Evolutionary conservation across 2,113 vertebrate species (phyloP).

Genomic region (Natator depressus): DNA sequence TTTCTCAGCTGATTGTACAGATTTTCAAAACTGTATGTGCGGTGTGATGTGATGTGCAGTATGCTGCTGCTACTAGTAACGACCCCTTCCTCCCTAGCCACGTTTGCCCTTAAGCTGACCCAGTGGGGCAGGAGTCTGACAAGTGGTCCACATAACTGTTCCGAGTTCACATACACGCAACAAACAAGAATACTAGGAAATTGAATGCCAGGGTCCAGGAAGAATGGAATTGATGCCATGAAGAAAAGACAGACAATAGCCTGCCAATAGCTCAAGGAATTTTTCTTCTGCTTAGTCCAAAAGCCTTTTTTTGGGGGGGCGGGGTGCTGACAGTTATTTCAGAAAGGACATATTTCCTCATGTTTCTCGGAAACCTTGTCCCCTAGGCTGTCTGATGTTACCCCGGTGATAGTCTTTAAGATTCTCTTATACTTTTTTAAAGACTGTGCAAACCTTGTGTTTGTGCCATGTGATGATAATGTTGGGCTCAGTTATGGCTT

Average conservation of each 20-base stretch:
- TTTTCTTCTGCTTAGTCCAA: background rate
- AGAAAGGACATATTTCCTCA: background rate
- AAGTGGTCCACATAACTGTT: background rate
- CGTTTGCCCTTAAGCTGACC: background rate
- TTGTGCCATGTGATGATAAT: background rate
- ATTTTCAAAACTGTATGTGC: background rate
- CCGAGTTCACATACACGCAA: background rate
- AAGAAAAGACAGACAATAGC: background rate
- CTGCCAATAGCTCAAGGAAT: background rate
- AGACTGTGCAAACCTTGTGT: background rate
- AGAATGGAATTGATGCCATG: background rate
- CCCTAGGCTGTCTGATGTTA: background rate
- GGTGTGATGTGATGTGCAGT: background rate
- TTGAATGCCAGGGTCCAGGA: background rate
- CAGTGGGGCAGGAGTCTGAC: background rate
- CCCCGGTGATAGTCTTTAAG: background rate
- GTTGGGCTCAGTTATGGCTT: background rate
- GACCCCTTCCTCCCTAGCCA: too few relatives aligned
- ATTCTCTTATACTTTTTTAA: background rate
- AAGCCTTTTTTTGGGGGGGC: fast-evolving
- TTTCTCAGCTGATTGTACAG: background rate
- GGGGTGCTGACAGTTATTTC: background rate
- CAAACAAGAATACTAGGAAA: background rate
- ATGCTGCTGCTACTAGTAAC: background rate
- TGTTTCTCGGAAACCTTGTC: background rate